Base-by-base conservation (phyloP, 2,113 vertebrate species). In the Melanerpes aurifrons region DNA sequence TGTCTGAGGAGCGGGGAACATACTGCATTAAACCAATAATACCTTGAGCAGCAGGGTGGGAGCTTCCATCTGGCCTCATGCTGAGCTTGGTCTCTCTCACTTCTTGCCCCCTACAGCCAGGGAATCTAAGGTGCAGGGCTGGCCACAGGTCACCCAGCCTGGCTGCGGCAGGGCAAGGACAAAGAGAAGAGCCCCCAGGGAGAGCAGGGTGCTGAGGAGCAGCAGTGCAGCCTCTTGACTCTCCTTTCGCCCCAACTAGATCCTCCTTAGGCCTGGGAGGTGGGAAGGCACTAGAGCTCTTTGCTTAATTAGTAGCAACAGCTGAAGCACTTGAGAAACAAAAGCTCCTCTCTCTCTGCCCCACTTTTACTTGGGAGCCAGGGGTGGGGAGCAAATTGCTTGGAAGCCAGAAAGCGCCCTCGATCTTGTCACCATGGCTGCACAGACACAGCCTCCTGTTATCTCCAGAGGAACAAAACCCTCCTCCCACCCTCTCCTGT, bases 351-450 rank as follows among this genome's bases (percentile, higher is more conserved):
- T 94, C 73, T 90, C 86, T 70, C 90, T 96, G 95, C 76, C 95
- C 94, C 96, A 96, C 89, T 96, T 96, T 92, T 81, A 72, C 86
- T 93, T 48, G 70, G 94, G 93, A 94, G 87, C 69, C 67, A 78
- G 90, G 87, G 87, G 76, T 96, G 80, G 91, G 96, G 96, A 95
- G 93, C 86, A 94, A 96, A 88, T 93, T 66, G 90, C 96, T 91
- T 91, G 85, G 93, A 94, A 96, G 91, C 21, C 95, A 91, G 94
- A 94, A 94, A 92, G 93, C 29, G 3, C 91, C 94, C 95, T 96
- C 94, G 94, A 95, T 96, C 93, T 92, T 90, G 87, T 96, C 95
- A 95, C 96, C 96, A 96, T 96, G 96, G 96, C 96, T 96, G 96
- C 96, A 96, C 91, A 95, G 90, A 92, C 94, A 94, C 91, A 94